A percentile compares a stretch with the other conserved stretches of the same genome.
Evolutionary conservation across 2,113 vertebrate species (phyloP).

Genomic region (Channa argus): DNA sequence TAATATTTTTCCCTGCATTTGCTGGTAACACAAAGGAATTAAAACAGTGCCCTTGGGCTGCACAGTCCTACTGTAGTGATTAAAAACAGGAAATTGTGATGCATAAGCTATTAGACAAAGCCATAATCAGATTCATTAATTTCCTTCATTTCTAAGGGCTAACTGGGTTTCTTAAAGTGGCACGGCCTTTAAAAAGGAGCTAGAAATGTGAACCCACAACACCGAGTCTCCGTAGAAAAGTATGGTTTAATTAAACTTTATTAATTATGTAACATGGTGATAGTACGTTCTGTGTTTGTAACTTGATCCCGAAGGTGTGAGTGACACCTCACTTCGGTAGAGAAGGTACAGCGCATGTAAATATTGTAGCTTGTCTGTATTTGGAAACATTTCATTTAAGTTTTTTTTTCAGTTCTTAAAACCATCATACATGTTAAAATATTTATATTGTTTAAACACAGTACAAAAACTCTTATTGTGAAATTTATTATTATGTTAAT

Average conservation of each 20-base stretch:
- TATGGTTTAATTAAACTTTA: background rate
- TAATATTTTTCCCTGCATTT: conserved; percentile 88
- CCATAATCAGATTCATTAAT: conserved; percentile 99
- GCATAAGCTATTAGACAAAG: conserved; percentile 95
- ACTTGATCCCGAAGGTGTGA: background rate
- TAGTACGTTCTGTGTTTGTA: background rate
- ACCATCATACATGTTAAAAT: too few relatives aligned
- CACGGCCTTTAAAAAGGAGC: conserved; percentile 77
- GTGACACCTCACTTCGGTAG: too few relatives aligned
- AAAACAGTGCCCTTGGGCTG: conserved; percentile 94
- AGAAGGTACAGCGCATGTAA: too few relatives aligned
- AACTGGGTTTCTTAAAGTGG: conserved; percentile 91
- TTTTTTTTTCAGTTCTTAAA: too few relatives aligned
- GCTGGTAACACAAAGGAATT: conserved; percentile 97
- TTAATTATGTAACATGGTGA: background rate
- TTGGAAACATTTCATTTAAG: too few relatives aligned
- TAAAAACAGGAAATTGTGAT: conserved; percentile 98
- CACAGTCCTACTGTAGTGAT: conserved; percentile 95
- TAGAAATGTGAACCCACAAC: conserved; percentile 34
- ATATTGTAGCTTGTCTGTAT: too few relatives aligned
- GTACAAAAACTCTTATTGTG: too few relatives aligned
- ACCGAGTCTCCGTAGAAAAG: background rate
- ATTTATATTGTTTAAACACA: too few relatives aligned
- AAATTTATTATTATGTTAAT: too few relatives aligned
- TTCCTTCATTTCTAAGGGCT: conserved; percentile 91